Evolutionary conservation across 2,888 invertebrate species (phyloP), one percentile per base, ranked within the genome.

Genomic region (Campaea margaritaria): DNA sequence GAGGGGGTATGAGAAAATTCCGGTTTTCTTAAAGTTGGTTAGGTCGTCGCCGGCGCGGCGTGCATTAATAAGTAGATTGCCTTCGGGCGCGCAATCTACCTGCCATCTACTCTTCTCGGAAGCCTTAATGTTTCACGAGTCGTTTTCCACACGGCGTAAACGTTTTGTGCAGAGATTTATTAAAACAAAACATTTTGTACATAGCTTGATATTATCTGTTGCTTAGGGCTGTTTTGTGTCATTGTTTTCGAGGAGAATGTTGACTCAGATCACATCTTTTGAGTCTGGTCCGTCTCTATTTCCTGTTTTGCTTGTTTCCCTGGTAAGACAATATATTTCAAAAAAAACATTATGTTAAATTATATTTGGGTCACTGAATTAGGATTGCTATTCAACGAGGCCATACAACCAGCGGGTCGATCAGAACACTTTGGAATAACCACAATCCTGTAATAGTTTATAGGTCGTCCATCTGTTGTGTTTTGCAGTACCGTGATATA

Each of bases 21-120:
- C 78, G 79, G 85, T 83, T 84, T 86, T 83, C 84, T 83, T 82
- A 76, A 85, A 87, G 82, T 84, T 84, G 78, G 85, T 85, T 86
- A 82, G 75, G 79, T 73, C 70, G 73, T 69, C 68, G 75, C 63
- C 58, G 62, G 67, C 61, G 50, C 61, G 58, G 57, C 49, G 61
- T 80, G 80, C 77, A 82, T 84, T 86, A 83, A 84, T 85, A 81
- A 83, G 77, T 76, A 80, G 72, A 72, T 72, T 73, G 70, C 76
- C 77, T 72, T 65, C 69, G 62, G 76, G 78, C 77, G 67, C 62
- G 75, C 76, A 83, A 84, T 83, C 80, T 82, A 54, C 64, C 51
- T 56, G 60, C 51, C 55, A 58, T 58, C 57, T 50, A 50, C 50
- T 54, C 45, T 36, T 62, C 58, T 53, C 28, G 45, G 50, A 50